Evolutionary conservation across 2,888 invertebrate genomes (phyloP), one percentile per base, ranked within the genome.

Genomic region (Sphaerophoria taeniata): DNA sequence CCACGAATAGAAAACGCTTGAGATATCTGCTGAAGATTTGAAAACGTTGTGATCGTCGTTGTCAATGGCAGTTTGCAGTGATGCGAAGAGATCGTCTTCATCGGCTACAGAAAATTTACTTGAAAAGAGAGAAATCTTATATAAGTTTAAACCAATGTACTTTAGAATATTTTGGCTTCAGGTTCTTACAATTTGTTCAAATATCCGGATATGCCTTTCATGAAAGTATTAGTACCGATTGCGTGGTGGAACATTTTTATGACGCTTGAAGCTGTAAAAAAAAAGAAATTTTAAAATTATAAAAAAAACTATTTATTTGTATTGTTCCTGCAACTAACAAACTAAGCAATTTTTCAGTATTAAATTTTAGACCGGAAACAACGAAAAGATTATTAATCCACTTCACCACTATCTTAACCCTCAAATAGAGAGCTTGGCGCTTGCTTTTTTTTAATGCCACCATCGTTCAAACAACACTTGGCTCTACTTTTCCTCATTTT

Each of bases 1-100:
- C 95, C 95, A 96, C 0, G 93, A 93, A 33, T 93, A 90, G 93
- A 95, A 81, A 93, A 94, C 79, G 86, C 88, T 89, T 90, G 91
- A 89, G 93, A 95, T 45, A 92, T 90, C 0, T 89, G 89, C 4
- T 78, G 89, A 65, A 87, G 88, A 88, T 5, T 77, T 61, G 77
- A 90, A 89, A 1, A 85, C 31, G 3, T 87, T 74, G 7, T 84
- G 12, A 6, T 71, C 60, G 39, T 90, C 90, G 55, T 90, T 89
- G 11, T 88, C 79, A 4, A 91, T 56, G 3, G 89, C 89, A 12
- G 51, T 61, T 80, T 92, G 90, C n/a, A 92, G 76, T 0, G 88
- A 77, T 47, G 89, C 88, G 67, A 91, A 91, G 9, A 92, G 88
- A 77, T 91, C 88, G 33, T 89, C 60, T 84, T 92, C 92, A 71